Base-by-base conservation (phyloP, 2,113 vertebrate genomes). In the Gavialis gangeticus region DNA sequence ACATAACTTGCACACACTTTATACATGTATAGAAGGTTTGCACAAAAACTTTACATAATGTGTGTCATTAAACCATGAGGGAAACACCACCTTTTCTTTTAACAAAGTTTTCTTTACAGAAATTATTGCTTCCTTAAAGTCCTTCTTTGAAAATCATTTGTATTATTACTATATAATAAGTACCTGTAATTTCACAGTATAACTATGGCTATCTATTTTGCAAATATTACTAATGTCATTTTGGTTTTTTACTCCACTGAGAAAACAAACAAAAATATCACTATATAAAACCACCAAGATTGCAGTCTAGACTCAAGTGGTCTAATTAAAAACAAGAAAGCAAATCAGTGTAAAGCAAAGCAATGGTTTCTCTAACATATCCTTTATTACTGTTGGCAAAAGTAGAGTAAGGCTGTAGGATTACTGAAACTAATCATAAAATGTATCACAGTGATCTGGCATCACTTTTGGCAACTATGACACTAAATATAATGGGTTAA, bases 311-410 rank as follows among this genome's bases (percentile, higher is more conserved):
- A 94, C 96, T 88, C 11, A 87, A 87, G 82, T 14, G 77, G 64
- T 85, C 91, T 95, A 95, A 96, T 96, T 95, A 92, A 95, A 96
- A 89, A 34, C 59, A 87, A 95, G 90, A 94, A 84, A 95, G 79
- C 92, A 96, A 86, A 28, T 82, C 2, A 0, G 27, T 85, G 80
- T 85, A 92, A 95, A 95, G 96, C 94, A 96, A 97, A 96, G 90
- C 55, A 85, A 79, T 67, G 2, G 90, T 91, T 92, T 93, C 88
- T 71, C 62, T 22, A 92, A 79, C 14, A 2, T 90, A 89, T 92
- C 90, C 96, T 75, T 24, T 96, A 89, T 97, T 96, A 93, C 95
- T 95, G 88, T 96, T 96, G 96, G 93, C 95, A 84, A 75, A 69
- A 89, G 88, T 3, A 2, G 4, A 92, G 58, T 0, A 15, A 18